Conservation (phyloP, 1,140 invertebrate species). For the Bombus balteatus region DNA sequence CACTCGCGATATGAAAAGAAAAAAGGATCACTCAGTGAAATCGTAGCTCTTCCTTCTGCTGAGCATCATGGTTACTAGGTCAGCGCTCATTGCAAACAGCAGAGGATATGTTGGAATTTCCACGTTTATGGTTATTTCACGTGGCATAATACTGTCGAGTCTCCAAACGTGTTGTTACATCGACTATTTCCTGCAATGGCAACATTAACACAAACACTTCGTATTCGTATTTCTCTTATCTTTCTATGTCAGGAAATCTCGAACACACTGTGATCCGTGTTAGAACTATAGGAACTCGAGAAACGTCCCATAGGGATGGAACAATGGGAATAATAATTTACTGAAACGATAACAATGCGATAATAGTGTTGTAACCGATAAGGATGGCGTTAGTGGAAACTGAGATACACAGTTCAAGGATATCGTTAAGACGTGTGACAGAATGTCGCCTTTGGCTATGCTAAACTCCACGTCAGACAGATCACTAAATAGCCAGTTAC, state of each 20-base stretch:
- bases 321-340: not conserved
- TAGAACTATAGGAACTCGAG: not conserved
- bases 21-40: conserved; percentile 53
- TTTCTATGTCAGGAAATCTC: not conserved
- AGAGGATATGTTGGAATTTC: conserved; percentile 39
- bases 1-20: not conserved
- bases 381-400: not conserved
- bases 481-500: no score
- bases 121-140: conserved; percentile 47
- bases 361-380: not conserved
- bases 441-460: not conserved
- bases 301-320: not conserved
- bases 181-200: not conserved
- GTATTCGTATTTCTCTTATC: not conserved
- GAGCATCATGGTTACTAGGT: conserved; percentile 60
- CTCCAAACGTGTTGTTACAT: conserved; percentile 2
- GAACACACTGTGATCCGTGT: not conserved
- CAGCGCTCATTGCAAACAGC: conserved; percentile 47
- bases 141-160: conserved; percentile 11
- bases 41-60: conserved; percentile 24
- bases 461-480: not conserved
- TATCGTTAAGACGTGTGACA: not conserved
- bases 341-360: not conserved
- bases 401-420: not conserved
- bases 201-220: not conserved